Evolutionary conservation across 2,113 vertebrate species (phyloP).

Genomic region (Passer domesticus): DNA sequence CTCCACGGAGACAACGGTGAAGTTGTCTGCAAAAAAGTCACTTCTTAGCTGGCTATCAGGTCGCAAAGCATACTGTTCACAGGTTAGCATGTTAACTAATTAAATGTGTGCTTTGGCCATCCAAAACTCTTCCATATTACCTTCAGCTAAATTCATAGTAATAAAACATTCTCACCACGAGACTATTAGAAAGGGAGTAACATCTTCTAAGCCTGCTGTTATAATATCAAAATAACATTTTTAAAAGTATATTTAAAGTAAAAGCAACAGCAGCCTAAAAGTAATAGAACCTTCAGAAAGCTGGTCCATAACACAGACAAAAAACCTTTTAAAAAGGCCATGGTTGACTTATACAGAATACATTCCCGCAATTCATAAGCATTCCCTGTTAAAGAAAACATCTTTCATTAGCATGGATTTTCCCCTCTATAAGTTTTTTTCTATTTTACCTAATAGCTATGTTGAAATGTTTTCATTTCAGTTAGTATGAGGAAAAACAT

Average conservation of each 20-base stretch:
- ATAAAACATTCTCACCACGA: background rate
- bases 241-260: background rate
- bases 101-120: background rate
- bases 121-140: background rate
- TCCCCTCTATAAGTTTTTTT: background rate
- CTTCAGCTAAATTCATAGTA: background rate
- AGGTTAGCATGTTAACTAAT: background rate
- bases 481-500: background rate
- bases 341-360: background rate
- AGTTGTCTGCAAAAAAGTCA: background rate
- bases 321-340: background rate
- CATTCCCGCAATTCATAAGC: background rate
- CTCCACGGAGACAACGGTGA: background rate
- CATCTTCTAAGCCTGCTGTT: background rate
- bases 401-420: background rate
- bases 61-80: background rate
- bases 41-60: background rate
- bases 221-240: background rate
- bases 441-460: background rate
- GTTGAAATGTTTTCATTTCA: background rate
- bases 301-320: background rate
- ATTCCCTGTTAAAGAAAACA: background rate
- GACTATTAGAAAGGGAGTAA: background rate
- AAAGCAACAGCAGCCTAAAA: background rate
- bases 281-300: background rate